Evolutionary conservation across 2,888 invertebrate genomes (phyloP).

Genomic region (Drosophila macrothrix): DNA sequence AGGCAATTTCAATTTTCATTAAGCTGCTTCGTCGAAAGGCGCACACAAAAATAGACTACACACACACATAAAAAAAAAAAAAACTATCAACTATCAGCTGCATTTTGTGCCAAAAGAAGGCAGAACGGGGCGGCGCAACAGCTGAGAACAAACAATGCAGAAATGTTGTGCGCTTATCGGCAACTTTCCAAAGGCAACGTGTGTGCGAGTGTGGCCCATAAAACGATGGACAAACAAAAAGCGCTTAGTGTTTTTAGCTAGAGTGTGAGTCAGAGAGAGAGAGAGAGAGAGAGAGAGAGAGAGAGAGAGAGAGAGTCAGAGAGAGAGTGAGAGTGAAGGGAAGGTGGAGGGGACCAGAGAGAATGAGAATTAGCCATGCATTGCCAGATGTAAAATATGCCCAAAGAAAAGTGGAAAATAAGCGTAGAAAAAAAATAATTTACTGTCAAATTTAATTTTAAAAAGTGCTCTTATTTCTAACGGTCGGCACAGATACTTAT

Average conservation of each 20-base stretch:
- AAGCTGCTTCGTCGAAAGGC: constrained; percentile 44
- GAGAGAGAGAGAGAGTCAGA: too few species aligned
- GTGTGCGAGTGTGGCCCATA: neutral
- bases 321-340: too few species aligned
- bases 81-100: constrained; percentile 6
- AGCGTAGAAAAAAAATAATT: neutral
- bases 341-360: too few species aligned
- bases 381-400: constrained; percentile 1
- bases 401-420: neutral
- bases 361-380: neutral
- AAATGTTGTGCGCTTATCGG: constrained; percentile 52
- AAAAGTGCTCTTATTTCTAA: neutral
- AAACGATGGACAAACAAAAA: constrained; percentile 11
- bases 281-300: too few species aligned
- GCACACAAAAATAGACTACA: constrained; percentile 23
- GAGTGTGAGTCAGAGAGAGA: neutral
- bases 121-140: neutral
- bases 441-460: neutral
- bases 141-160: constrained; percentile 30
- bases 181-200: constrained; percentile 36
- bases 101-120: constrained; percentile 4
- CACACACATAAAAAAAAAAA: neutral
- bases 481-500: too few species aligned
- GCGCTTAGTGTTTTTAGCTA: neutral
- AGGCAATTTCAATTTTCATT: constrained; percentile 62